Percentiles rank a stretch among this genome's conserved stretches.
These are phyloP conservation scores for Enteromius mattozi DNA, from an alignment of 2,797 vertebrate species.

Conservation along the genomic window DNA sequence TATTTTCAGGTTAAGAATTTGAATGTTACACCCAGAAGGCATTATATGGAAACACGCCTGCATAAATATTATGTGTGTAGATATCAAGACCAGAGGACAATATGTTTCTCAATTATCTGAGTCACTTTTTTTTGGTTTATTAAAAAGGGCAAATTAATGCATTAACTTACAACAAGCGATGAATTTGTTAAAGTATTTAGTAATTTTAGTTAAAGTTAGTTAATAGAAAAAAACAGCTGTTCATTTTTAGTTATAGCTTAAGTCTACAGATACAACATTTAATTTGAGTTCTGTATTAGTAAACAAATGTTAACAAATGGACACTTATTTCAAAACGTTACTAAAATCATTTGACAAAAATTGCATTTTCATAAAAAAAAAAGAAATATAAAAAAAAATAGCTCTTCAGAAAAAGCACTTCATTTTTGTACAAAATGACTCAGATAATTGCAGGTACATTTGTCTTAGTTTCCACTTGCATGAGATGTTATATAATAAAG, in stretches of 20 bases:
- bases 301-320: neutral
- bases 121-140: neutral
- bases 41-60: neutral
- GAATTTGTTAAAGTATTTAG: neutral
- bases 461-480: neutral
- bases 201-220: neutral
- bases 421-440: neutral
- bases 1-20: neutral
- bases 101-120: neutral
- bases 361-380: neutral
- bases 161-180: neutral
- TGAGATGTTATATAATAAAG: neutral
- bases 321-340: neutral
- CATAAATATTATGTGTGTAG: no score
- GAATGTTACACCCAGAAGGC: neutral
- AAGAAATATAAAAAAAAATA: neutral
- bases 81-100: neutral
- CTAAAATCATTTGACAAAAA: neutral
- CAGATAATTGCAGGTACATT: neutral
- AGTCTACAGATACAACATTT: neutral
- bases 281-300: neutral
- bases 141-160: neutral
- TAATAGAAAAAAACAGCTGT: neutral
- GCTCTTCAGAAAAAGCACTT: neutral
- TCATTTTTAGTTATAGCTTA: neutral